A percentile compares a stretch with the other conserved stretches of the same genome.
phyloP scores from a whole-genome alignment of 2,888 invertebrate species.

The Pristionchus japonicus region DNA sequence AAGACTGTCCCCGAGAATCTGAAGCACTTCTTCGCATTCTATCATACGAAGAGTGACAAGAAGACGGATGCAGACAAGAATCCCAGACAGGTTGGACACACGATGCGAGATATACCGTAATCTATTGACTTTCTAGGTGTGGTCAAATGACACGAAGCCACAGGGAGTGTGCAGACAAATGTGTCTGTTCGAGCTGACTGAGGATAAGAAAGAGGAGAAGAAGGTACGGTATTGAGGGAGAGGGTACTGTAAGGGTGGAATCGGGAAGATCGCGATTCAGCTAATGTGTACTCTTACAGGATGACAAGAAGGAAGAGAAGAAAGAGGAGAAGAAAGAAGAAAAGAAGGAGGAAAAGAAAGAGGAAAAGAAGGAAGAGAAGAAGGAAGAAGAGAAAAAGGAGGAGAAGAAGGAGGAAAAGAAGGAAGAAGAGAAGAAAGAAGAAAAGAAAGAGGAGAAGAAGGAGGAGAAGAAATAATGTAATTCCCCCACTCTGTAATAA shows the following conservation, averaged over 20 bases:
- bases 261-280: background rate
- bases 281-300: background rate
- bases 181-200: constrained; percentile 44
- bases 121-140: constrained; percentile 49
- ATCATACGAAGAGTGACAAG: constrained; percentile 50
- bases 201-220: background rate
- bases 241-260: too few species aligned
- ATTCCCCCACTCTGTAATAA: background rate
- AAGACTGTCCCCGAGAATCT: constrained; percentile 49
- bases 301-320: background rate
- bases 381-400: background rate
- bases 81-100: background rate
- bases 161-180: constrained; percentile 53
- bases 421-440: constrained; percentile 2
- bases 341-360: background rate
- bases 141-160: constrained; percentile 51
- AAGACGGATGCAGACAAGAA: constrained; percentile 43
- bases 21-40: constrained; percentile 56
- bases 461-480: constrained; percentile 13
- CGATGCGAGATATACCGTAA: background rate
- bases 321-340: constrained; percentile 4
- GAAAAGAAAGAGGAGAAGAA: constrained; percentile 10
- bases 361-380: background rate
- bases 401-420: constrained; percentile 19
- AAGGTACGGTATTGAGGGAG: background rate